These are phyloP conservation scores for Macrostomum lignano DNA, from an alignment of 1,140 invertebrate genomes.

Conservation along the genomic window DNA sequence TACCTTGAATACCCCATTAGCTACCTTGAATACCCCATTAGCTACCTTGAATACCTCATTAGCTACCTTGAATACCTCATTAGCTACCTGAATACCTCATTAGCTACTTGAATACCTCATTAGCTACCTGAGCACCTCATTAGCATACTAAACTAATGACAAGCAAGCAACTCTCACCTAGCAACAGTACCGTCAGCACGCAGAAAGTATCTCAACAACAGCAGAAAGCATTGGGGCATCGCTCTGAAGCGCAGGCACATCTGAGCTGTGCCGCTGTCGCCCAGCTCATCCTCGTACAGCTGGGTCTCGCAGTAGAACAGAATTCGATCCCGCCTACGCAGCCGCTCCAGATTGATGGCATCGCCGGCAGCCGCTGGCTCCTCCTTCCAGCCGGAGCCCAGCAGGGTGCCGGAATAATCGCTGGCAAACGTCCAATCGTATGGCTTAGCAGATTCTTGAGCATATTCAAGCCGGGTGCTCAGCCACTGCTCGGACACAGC, in stretches of 20 bases:
- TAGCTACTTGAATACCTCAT: no score
- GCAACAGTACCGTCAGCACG: constrained; percentile 3
- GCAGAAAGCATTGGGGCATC: constrained; percentile 3
- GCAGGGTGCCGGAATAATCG: constrained; percentile 54
- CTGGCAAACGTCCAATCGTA: constrained; percentile 98
- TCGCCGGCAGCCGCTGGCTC: constrained; percentile 39
- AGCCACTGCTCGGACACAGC: no score
- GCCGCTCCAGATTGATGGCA: constrained; percentile 55
- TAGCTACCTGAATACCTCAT: no score
- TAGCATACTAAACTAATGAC: no score
- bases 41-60: no score
- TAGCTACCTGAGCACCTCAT: no score
- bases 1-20: no score
- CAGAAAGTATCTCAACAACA: constrained; percentile 4
- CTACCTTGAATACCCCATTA: no score
- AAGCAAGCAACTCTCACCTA: no score
- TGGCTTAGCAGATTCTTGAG: no score
- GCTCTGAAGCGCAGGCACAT: background rate
- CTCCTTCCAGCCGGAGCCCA: constrained; percentile 30
- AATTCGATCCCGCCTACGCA: constrained; percentile 65
- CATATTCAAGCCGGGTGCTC: no score
- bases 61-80: no score
- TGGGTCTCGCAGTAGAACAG: constrained; percentile 71
- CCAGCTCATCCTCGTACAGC: constrained; percentile 86
- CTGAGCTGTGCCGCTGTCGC: constrained; percentile 50